phyloP scores from a whole-genome alignment of 2,113 vertebrate species.

The Calidris pugnax region DNA sequence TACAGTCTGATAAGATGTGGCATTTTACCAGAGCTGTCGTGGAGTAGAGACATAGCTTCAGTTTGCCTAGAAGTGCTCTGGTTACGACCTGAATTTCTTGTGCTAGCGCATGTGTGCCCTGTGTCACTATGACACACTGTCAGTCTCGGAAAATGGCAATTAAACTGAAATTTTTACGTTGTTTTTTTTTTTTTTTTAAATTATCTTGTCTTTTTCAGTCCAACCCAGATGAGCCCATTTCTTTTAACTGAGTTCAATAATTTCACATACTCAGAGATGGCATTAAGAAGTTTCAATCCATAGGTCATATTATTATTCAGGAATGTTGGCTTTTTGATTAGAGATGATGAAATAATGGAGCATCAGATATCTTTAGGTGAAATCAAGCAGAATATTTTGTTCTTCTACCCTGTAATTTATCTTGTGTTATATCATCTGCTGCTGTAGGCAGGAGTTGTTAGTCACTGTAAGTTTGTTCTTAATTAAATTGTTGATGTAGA shows the following conservation, averaged over 20 bases:
- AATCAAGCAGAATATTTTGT: background rate
- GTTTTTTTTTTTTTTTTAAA: background rate
- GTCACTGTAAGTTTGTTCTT: background rate
- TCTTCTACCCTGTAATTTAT: background rate
- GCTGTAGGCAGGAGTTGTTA: background rate
- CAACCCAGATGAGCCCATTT: background rate
- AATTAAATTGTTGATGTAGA: conserved; percentile 2
- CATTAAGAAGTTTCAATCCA: background rate
- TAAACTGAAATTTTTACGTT: background rate
- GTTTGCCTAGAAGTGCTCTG: background rate
- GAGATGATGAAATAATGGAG: background rate
- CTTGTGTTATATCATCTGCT: background rate
- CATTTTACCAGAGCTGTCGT: background rate
- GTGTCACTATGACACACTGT: background rate
- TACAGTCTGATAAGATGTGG: background rate
- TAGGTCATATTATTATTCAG: background rate
- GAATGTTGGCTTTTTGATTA: background rate
- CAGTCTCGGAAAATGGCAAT: background rate
- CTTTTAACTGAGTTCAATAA: background rate
- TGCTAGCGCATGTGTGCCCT: background rate
- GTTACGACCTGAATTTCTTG: background rate
- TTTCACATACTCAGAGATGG: background rate
- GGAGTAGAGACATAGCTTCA: background rate
- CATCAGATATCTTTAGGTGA: background rate
- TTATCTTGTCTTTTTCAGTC: background rate